These are phyloP conservation scores for Garrulus glandarius DNA, from an alignment of 2,797 vertebrate species.

Conservation along the genomic window DNA sequence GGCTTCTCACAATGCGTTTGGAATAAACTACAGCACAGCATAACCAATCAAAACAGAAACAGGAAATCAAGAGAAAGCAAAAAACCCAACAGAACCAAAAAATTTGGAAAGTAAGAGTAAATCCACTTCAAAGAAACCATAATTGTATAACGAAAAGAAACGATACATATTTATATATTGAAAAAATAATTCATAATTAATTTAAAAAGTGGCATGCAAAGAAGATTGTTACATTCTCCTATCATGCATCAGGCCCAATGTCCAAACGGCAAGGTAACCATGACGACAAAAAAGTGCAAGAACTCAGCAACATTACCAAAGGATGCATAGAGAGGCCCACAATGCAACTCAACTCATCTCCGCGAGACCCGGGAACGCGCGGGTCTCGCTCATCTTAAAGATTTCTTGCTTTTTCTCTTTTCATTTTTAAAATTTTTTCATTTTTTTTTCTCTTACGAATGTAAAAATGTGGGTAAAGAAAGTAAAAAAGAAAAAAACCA, in stretches of 20 bases:
- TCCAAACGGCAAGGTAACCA: constrained; percentile 89
- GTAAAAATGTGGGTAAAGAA: constrained; percentile 99
- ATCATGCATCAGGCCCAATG: constrained; percentile 92
- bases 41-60: constrained; percentile 74
- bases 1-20: constrained; percentile 81
- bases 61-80: constrained; percentile 43
- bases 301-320: constrained; percentile 96
- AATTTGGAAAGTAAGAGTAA: constrained; percentile 41
- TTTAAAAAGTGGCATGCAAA: constrained; percentile 88
- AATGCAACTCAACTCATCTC: constrained; percentile 90
- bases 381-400: constrained; percentile 84
- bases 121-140: constrained; percentile 66
- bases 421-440: background rate
- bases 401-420: constrained; percentile 73
- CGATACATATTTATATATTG: background rate
- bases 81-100: background rate
- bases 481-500: constrained; percentile 99
- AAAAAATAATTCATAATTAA: constrained; percentile 39
- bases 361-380: constrained; percentile 82
- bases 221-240: constrained; percentile 91
- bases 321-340: constrained; percentile 98
- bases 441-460: constrained; percentile 75
- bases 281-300: constrained; percentile 91
- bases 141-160: constrained; percentile 13
- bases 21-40: constrained; percentile 80